Evolutionary conservation across 2,888 invertebrate species (phyloP).

Genomic region (Cataglyphis altisquamis): DNA sequence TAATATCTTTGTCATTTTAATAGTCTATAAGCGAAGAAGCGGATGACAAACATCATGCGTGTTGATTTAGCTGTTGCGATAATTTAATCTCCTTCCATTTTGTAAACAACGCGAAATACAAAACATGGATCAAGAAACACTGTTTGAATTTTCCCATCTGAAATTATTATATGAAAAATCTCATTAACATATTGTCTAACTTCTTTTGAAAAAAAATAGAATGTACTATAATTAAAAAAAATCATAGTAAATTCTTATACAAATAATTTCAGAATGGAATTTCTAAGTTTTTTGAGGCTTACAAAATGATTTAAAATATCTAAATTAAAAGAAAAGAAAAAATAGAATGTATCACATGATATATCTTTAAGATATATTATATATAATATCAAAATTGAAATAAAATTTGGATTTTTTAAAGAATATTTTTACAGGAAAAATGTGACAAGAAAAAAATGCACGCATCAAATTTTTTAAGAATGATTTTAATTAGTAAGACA

Average conservation of each 20-base stretch:
- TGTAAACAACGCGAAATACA: neutral
- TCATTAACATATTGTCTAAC: neutral
- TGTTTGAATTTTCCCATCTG: neutral
- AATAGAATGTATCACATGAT: neutral
- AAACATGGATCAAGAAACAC: neutral
- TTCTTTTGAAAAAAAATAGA: neutral
- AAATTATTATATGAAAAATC: neutral
- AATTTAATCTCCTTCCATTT: neutral
- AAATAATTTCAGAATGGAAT: neutral
- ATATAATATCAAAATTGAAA: slow-evolving; percentile 9
- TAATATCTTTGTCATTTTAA: neutral
- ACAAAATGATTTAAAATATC: neutral
- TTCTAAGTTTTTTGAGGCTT: neutral
- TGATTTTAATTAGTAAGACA: neutral
- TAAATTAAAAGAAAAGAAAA: neutral
- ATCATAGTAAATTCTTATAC: neutral
- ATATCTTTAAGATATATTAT: neutral
- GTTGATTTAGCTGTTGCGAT: neutral
- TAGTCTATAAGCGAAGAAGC: neutral
- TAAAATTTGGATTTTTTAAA: neutral
- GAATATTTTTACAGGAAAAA: neutral
- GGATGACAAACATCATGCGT: neutral
- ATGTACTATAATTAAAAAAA: neutral
- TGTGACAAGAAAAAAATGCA: too few species aligned
- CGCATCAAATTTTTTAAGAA: too few species aligned